Evolutionary conservation across 37 sponge, comb jelly and placozoan genomes (phyloP).

Genomic region (Ephydatia muelleri): DNA sequence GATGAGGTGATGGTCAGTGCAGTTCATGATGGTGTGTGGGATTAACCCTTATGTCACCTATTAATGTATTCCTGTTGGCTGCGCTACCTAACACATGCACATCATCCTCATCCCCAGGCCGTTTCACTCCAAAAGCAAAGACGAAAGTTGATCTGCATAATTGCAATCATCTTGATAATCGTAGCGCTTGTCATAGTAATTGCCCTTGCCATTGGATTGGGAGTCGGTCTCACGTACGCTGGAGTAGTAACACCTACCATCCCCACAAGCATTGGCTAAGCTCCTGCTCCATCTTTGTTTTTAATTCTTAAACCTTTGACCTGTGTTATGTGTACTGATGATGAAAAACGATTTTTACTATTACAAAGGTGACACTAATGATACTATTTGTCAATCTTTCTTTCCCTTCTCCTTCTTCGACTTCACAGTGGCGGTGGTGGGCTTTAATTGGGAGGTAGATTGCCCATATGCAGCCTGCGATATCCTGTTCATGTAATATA

Average conservation of each 20-base stretch:
- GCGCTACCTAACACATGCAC: neutral
- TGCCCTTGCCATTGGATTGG: slow-evolving; percentile 30
- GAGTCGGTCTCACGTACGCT: neutral
- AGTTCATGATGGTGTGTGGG: neutral
- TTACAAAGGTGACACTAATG: neutral
- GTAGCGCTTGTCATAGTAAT: slow-evolving; percentile 3
- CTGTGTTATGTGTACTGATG: neutral
- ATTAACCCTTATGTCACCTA: neutral
- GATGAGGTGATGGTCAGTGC: neutral
- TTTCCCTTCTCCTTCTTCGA: slow-evolving; percentile 26
- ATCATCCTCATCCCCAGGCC: slow-evolving; percentile 19
- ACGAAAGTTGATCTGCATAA: neutral
- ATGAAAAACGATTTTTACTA: neutral
- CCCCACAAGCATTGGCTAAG: too few species aligned
- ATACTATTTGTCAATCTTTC: neutral
- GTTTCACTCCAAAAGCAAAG: slow-evolving; percentile 31
- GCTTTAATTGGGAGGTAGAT: neutral
- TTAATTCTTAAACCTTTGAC: neutral
- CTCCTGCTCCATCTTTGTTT: neutral
- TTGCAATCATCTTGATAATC: neutral
- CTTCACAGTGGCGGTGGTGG: slow-evolving; percentile 8
- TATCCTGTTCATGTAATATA: slow-evolving; percentile 82
- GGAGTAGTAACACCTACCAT: too few species aligned
- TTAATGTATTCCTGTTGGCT: neutral
- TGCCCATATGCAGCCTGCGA: slow-evolving; percentile 50